Conservation (phyloP, 1,140 invertebrate genomes). For the Arion vulgaris region DNA sequence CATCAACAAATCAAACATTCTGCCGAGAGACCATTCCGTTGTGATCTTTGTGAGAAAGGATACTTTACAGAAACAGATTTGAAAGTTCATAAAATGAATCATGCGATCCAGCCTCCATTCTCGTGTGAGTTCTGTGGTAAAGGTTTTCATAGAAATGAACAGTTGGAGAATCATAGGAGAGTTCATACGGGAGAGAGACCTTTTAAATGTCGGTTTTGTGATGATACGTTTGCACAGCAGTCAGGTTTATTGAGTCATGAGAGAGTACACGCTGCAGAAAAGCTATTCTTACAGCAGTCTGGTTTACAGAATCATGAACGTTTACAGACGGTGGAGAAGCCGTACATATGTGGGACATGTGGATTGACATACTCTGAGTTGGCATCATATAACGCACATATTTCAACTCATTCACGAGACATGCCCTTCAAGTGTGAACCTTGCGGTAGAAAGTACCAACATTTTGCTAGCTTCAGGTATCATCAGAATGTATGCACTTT, state of each 20-base stretch:
- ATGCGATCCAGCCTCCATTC: slow-evolving; percentile 20
- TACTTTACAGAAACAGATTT: slow-evolving; percentile 28
- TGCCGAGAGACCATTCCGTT: slow-evolving; percentile 77
- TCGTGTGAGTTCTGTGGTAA: slow-evolving; percentile 30
- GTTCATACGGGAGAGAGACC: slow-evolving; percentile 10
- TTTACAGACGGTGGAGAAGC: slow-evolving; percentile 62
- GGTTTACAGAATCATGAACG: slow-evolving; percentile 6
- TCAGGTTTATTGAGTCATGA: not conserved
- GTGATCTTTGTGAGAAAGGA: slow-evolving; percentile 45
- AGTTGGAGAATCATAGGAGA: slow-evolving; percentile 5
- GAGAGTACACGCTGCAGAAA: slow-evolving; percentile 62
- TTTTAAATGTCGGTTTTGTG: slow-evolving; percentile 27
- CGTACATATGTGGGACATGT: slow-evolving; percentile 45
- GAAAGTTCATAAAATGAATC: slow-evolving; percentile 35
- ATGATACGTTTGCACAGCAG: slow-evolving; percentile 1
- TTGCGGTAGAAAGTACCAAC: slow-evolving; percentile 59
- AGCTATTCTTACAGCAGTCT: not conserved
- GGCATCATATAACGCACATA: slow-evolving; percentile 52
- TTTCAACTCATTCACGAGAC: slow-evolving; percentile 67
- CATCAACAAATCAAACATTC: slow-evolving; percentile 94
- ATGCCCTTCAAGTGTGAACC: slow-evolving; percentile 67
- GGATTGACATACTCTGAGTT: slow-evolving; percentile 41
- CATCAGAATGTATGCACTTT: slow-evolving; percentile 26
- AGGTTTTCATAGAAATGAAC: slow-evolving; percentile 23
- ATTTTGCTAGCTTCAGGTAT: slow-evolving; percentile 28